A percentile compares a stretch with the other conserved stretches of the same genome.
These are phyloP conservation scores for Neotoxoptera formosana DNA, from an alignment of 1,140 invertebrate species.

Conservation along the genomic window DNA sequence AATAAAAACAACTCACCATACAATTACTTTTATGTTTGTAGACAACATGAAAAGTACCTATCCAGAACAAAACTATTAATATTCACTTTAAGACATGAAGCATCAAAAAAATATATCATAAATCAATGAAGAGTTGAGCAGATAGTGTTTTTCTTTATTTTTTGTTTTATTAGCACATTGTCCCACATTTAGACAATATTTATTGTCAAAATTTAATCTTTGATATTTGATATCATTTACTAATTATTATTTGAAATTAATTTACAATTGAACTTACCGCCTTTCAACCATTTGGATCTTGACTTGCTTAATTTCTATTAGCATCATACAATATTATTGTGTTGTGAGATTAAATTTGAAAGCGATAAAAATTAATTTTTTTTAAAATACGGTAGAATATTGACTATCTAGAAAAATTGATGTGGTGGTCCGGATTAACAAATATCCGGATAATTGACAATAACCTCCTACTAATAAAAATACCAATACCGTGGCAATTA, in stretches of 20 bases:
- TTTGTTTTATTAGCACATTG: background rate
- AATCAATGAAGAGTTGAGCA: background rate
- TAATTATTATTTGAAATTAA: too few species aligned
- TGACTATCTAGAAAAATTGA: too few species aligned
- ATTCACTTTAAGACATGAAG: background rate
- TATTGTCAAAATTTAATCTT: background rate
- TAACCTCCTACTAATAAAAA: too few species aligned
- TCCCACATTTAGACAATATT: background rate
- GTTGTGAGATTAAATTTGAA: too few species aligned
- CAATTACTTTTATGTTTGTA: background rate
- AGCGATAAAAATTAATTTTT: too few species aligned
- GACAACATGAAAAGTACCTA: background rate
- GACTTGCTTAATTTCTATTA: too few species aligned
- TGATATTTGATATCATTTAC: too few species aligned
- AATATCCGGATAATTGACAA: too few species aligned
- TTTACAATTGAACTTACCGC: background rate
- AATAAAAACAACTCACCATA: background rate
- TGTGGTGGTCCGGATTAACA: too few species aligned
- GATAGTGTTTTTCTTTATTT: background rate
- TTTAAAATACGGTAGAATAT: background rate
- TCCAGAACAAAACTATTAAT: background rate
- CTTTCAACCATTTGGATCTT: background rate
- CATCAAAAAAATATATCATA: background rate
- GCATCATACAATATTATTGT: too few species aligned
- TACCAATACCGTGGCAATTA: too few species aligned